Evolutionary conservation across 2,113 vertebrate species (phyloP).

Genomic region (Larimichthys crocea): DNA sequence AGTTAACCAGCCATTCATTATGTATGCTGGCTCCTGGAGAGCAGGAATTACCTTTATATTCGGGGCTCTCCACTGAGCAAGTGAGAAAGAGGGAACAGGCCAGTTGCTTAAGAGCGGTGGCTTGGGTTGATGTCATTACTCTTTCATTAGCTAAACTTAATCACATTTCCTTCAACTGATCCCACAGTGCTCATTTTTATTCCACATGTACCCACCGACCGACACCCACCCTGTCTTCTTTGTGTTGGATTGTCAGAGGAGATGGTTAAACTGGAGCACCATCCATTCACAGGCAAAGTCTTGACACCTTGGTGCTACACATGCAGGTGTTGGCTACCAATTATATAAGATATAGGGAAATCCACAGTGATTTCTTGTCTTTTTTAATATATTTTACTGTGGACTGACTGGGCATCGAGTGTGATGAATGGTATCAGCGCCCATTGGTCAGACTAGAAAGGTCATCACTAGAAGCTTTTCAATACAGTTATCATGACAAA

Average conservation of each 20-base stretch:
- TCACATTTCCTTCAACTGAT: slow-evolving; percentile 3
- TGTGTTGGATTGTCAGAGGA: neutral
- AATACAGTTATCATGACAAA: no score
- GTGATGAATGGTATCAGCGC: neutral
- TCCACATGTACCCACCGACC: neutral
- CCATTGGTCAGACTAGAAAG: no score
- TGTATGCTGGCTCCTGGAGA: slow-evolving; percentile 47
- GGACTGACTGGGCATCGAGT: neutral
- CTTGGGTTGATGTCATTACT: slow-evolving; percentile 40
- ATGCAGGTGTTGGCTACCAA: neutral
- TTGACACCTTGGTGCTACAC: neutral
- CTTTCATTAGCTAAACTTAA: slow-evolving; percentile 57
- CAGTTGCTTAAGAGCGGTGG: slow-evolving; percentile 8
- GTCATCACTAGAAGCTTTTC: no score
- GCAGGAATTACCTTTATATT: slow-evolving; percentile 40
- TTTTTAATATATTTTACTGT: neutral
- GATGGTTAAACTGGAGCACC: neutral
- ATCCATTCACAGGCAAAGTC: neutral
- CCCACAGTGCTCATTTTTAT: neutral
- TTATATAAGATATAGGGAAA: no score
- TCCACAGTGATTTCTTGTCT: neutral
- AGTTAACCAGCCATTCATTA: slow-evolving; percentile 53
- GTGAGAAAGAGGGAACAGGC: slow-evolving; percentile 3
- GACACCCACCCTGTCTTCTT: neutral
- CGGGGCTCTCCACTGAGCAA: slow-evolving; percentile 22